Base-by-base conservation (phyloP, 2,888 invertebrate genomes). In the Toxonevra muliebris region DNA sequence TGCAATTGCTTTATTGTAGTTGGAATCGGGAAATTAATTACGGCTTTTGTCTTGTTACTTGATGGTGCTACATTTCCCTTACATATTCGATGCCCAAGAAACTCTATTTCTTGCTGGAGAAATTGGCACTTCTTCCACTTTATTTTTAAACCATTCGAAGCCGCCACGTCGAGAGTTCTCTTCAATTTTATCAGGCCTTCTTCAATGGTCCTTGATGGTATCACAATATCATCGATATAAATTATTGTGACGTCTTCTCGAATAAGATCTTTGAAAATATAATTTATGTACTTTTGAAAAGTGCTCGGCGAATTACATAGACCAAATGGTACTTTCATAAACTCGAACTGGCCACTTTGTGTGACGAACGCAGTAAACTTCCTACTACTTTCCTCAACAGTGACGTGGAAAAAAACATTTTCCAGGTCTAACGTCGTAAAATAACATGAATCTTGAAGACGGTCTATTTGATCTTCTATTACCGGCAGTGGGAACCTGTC, bases 401-500 rank as follows among this genome's bases (percentile, higher is more conserved):
- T 74, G 0, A 82, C 74, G 57, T 82, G 81, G 48, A 80, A 80
- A 62, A 79, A 81, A 0, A 78, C 79, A 17, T 76, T 78, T 2
- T 76, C 73, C 8, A 82, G 61, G 62, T 77, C 77, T n/a, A 79
- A 60, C 17, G 76, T 73, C 11, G 70, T 77, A 41, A 78, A 79
- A 50, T 59, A 76, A 9, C 50, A 67, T 13, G 76, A 73, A n/a
- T 75, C 76, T 54, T 74, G 71, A 7, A 79, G 65, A 53, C 66
- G 67, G 50, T 78, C 74, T 10, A 82, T 50, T 61, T 73, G 73
- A 42, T 80, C 79, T 17, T 80, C 76, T 9, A 77, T 74, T 11
- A 72, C 53, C 15, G 77, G 78, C 45, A 77, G 43, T 10, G 76
- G 53, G 55, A 70, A 77, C 69, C 62, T 70, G 45, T 64, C 76